Conservation (phyloP, 1,140 invertebrate genomes). For the Heliothis virescens region DNA sequence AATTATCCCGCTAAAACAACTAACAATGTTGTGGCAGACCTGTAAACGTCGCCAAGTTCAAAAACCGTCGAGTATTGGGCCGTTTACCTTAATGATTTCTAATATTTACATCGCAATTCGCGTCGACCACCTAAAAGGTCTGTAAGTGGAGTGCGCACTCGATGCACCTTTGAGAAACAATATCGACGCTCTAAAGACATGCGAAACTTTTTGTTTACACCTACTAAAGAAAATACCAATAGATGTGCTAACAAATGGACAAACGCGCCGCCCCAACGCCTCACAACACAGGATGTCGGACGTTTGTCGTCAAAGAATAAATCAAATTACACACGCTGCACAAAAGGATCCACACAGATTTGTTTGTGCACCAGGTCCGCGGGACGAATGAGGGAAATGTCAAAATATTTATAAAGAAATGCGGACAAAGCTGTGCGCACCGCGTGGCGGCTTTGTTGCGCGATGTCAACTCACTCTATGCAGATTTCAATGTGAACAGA, state of each 20-base stretch:
- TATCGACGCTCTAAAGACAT: constrained; percentile 61
- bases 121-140: constrained; percentile 51
- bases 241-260: constrained; percentile 80
- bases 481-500: constrained; percentile 81
- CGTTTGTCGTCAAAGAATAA: constrained; percentile 81
- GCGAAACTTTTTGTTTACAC: constrained; percentile 71
- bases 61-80: too few species aligned
- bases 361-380: constrained; percentile 78
- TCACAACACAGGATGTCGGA: constrained; percentile 71
- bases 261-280: constrained; percentile 70
- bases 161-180: constrained; percentile 60
- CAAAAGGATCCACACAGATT: constrained; percentile 82
- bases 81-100: constrained; percentile 49
- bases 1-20: too few species aligned
- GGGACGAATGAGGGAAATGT: constrained; percentile 81
- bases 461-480: constrained; percentile 83
- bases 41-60: too few species aligned
- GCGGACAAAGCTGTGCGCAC: constrained; percentile 74
- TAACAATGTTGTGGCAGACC: too few species aligned
- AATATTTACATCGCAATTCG: constrained; percentile 61
- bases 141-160: constrained; percentile 49
- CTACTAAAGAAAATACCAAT: constrained; percentile 74
- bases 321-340: constrained; percentile 82
- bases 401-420: constrained; percentile 86
- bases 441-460: constrained; percentile 77